Percentiles rank a stretch among this genome's conserved stretches.
Evolutionary conservation across 2,113 vertebrate genomes (phyloP).

Genomic region (Mus spicilegus): DNA sequence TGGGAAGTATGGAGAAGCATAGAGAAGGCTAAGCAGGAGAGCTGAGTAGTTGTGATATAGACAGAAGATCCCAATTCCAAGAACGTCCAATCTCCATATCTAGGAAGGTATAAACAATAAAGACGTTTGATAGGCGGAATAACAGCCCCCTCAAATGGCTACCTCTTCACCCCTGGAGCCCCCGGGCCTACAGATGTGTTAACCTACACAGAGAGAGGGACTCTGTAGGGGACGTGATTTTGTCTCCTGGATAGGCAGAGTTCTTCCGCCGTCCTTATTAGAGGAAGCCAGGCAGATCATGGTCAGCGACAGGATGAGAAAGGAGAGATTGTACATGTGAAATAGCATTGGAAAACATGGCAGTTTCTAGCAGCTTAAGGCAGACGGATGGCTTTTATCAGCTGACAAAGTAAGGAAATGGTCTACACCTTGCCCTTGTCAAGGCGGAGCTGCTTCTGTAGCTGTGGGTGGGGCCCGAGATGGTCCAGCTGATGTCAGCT

Average conservation of each 20-base stretch:
- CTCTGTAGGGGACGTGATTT: not conserved
- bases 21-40: not conserved
- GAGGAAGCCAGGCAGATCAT: too few relatives aligned
- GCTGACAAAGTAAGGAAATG: not conserved
- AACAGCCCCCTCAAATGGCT: not conserved
- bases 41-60: accelerated
- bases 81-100: not conserved
- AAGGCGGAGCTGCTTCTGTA: not conserved
- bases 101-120: not conserved
- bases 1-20: not conserved
- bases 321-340: too few relatives aligned
- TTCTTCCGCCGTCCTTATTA: not conserved
- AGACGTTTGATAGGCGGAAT: not conserved
- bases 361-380: not conserved
- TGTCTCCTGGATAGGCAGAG: not conserved
- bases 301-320: not conserved
- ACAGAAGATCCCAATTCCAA: not conserved
- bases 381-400: not conserved
- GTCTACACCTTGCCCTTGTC: not conserved
- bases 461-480: not conserved
- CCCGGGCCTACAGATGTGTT: not conserved
- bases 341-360: not conserved
- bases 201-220: not conserved
- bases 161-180: not conserved
- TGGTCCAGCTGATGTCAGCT: accelerated